These are phyloP conservation scores for Tachysurus vachellii DNA, from an alignment of 2,113 vertebrate species.

Conservation along the genomic window DNA sequence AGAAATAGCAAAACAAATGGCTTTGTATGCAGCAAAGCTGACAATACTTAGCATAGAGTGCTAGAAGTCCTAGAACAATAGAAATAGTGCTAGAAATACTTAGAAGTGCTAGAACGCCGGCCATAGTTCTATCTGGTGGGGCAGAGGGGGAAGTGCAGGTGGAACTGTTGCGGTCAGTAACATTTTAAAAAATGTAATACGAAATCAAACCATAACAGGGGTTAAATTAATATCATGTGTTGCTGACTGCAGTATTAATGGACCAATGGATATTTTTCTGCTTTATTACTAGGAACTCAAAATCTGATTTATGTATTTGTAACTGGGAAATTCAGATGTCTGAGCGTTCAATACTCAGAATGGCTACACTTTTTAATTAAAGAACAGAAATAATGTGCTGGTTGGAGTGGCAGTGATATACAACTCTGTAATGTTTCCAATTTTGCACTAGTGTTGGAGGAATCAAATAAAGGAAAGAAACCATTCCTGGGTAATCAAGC, in stretches of 20 bases:
- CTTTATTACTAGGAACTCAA: background rate
- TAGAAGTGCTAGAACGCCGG: too few species aligned
- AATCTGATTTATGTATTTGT: background rate
- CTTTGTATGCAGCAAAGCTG: too few species aligned
- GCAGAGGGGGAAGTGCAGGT: too few species aligned
- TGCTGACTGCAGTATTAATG: background rate
- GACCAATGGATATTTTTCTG: background rate
- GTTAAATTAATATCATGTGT: conserved; percentile 32
- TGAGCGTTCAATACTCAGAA: background rate
- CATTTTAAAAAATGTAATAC: conserved; percentile 1
- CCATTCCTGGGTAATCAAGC: background rate
- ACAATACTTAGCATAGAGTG: too few species aligned
- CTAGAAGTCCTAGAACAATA: too few species aligned
- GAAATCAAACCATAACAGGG: conserved; percentile 18
- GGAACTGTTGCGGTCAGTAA: background rate
- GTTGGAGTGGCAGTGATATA: background rate
- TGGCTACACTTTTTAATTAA: background rate
- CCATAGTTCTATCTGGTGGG: too few species aligned
- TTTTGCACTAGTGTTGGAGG: conserved; percentile 3
- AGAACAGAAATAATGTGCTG: conserved; percentile 16
- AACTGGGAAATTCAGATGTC: background rate
- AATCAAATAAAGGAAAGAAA: conserved; percentile 5
- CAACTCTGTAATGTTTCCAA: background rate
- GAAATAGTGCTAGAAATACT: too few species aligned
- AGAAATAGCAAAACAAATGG: too few species aligned